These are phyloP conservation scores for Petrocephalus sullivani DNA, from an alignment of 2,797 vertebrate species.

Conservation along the genomic window DNA sequence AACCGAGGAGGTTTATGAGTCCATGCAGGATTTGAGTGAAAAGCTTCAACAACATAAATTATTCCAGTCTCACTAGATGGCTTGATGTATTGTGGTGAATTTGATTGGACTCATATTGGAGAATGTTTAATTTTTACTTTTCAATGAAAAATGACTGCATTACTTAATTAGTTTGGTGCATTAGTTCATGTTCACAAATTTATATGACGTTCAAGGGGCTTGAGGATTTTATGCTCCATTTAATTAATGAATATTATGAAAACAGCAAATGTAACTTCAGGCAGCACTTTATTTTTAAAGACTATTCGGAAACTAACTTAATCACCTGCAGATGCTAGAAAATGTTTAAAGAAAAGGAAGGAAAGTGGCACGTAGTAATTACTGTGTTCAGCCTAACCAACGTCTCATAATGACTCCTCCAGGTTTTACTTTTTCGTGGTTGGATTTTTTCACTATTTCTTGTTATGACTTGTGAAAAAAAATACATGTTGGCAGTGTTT, in stretches of 20 bases:
- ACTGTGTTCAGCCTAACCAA: not conserved
- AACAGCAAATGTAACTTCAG: constrained; percentile 2
- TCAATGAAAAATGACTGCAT: constrained; percentile 24
- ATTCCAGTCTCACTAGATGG: constrained; percentile 19
- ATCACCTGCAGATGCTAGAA: not conserved
- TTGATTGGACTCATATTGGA: constrained; percentile 17
- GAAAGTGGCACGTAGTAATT: not conserved
- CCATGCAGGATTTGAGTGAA: constrained; percentile 17
- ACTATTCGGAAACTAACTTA: not conserved
- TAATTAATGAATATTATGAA: constrained; percentile 21
- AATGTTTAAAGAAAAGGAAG: not conserved
- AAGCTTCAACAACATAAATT: constrained; percentile 21
- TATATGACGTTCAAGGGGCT: constrained; percentile 20
- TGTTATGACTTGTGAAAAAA: not conserved
- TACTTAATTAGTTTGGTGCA: constrained; percentile 26
- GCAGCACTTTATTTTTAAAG: constrained; percentile 11
- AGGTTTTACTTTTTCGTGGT: not conserved
- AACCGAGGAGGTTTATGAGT: constrained; percentile 18
- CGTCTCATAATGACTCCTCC: not conserved
- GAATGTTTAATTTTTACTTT: constrained; percentile 22
- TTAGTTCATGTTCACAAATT: constrained; percentile 21
- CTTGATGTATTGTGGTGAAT: constrained; percentile 11
- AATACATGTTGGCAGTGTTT: not conserved
- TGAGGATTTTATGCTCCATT: constrained; percentile 18
- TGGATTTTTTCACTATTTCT: not conserved